phyloP scores from a whole-genome alignment of 2,113 vertebrate genomes.

The Nothoprocta perdicaria region DNA sequence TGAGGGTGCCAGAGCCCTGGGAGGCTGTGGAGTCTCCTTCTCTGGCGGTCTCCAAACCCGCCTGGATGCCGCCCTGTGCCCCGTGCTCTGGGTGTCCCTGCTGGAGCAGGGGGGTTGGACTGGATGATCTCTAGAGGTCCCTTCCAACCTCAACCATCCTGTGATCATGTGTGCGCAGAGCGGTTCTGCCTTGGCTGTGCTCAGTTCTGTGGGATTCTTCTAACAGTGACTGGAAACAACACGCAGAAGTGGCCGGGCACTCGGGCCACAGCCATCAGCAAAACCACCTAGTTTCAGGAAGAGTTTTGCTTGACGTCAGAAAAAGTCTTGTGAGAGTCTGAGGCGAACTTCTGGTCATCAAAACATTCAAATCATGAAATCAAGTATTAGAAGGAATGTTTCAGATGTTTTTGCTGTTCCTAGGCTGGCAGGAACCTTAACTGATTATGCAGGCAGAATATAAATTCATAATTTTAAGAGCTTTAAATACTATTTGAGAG shows the following conservation, averaged over 20 bases:
- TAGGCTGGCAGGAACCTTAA: background rate
- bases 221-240: conserved; percentile 31
- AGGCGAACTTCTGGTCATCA: conserved; percentile 7
- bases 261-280: background rate
- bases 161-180: background rate
- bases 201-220: conserved; percentile 38
- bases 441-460: background rate
- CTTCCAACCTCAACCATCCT: too few species aligned
- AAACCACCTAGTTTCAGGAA: conserved; percentile 24
- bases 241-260: conserved; percentile 1
- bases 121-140: too few species aligned
- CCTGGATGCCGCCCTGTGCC: too few species aligned
- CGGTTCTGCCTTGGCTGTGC: background rate
- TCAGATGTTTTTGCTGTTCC: background rate
- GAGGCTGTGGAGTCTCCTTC: too few species aligned
- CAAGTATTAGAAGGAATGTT: conserved; percentile 13
- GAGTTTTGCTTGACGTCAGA: background rate
- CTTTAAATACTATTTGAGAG: background rate
- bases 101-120: too few species aligned
- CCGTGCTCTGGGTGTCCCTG: too few species aligned
- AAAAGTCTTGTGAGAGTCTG: background rate
- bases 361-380: background rate
- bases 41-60: too few species aligned
- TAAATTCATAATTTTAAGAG: background rate
- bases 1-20: too few species aligned